These are phyloP conservation scores for Muraenolepis orangiensis DNA, from an alignment of 2,797 vertebrate genomes.

Conservation along the genomic window DNA sequence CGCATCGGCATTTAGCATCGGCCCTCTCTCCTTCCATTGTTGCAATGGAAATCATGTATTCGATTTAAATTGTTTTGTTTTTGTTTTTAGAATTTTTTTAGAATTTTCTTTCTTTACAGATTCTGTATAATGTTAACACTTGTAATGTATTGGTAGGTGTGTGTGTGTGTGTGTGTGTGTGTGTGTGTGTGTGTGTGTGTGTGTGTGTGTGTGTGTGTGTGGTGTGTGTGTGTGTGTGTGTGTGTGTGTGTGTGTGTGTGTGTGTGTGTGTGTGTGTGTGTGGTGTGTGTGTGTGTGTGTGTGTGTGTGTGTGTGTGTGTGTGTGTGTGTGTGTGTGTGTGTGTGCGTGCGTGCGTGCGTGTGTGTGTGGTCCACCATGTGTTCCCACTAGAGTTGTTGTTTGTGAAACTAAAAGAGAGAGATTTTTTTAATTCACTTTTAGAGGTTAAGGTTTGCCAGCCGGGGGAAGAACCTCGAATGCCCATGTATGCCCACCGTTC, in stretches of 20 bases:
- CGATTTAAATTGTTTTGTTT: slow-evolving; percentile 4
- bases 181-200: no score
- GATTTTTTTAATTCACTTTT: slow-evolving; percentile 17
- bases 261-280: no score
- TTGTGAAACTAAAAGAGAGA: slow-evolving; percentile 35
- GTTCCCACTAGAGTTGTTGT: slow-evolving; percentile 54
- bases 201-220: no score
- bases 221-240: no score
- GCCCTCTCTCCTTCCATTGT: slow-evolving; percentile 42
- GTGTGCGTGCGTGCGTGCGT: no score
- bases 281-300: no score
- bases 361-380: slow-evolving; percentile 54
- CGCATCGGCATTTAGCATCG: slow-evolving; percentile 44
- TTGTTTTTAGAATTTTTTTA: slow-evolving; percentile 13
- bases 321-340: no score
- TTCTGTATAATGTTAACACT: slow-evolving; percentile 65
- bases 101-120: slow-evolving; percentile 52
- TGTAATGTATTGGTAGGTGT: slow-evolving; percentile 57
- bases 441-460: not conserved
- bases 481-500: not conserved
- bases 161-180: no score
- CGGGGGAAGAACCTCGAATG: not conserved
- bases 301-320: no score
- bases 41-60: slow-evolving; percentile 14
- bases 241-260: no score